A percentile compares a stretch with the other conserved stretches of the same genome.
Conservation (phyloP, 2,888 invertebrate species). For the Watsonalla cultraria region DNA sequence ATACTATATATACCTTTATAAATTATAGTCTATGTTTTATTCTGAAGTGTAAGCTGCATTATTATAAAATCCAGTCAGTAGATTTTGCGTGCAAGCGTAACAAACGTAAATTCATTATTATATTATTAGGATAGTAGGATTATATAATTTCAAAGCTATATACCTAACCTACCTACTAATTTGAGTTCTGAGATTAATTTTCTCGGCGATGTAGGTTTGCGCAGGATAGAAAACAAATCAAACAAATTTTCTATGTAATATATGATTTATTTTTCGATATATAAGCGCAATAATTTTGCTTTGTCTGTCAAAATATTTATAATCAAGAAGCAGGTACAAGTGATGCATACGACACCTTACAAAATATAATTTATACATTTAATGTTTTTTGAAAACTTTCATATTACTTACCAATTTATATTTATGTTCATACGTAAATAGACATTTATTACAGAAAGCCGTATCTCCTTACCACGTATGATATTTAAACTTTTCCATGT, state of each 20-base stretch:
- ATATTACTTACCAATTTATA: slow-evolving; percentile 20
- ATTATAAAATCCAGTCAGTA: too few relatives aligned
- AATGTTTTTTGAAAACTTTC: slow-evolving; percentile 18
- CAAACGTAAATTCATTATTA: too few relatives aligned
- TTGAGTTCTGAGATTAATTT: neutral
- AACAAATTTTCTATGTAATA: slow-evolving; percentile 57
- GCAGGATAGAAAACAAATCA: slow-evolving; percentile 20
- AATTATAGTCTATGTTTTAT: neutral
- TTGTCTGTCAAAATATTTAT: slow-evolving; percentile 75
- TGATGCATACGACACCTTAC: slow-evolving; percentile 71
- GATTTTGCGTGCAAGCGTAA: too few relatives aligned
- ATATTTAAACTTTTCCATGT: slow-evolving; percentile 11
- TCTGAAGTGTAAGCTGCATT: neutral
- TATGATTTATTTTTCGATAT: slow-evolving; percentile 74
- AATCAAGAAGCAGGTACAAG: slow-evolving; percentile 75
- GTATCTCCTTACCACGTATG: neutral
- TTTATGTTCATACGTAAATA: neutral
- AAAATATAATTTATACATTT: slow-evolving; percentile 45
- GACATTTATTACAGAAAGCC: neutral
- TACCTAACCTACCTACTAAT: too few relatives aligned
- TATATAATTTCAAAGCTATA: too few relatives aligned
- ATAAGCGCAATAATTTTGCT: slow-evolving; percentile 78
- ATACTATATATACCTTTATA: neutral
- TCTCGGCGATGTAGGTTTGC: neutral
- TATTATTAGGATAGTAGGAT: too few relatives aligned